Conservation (phyloP, 2,888 invertebrate genomes). For the Oxycera nigricornis region DNA sequence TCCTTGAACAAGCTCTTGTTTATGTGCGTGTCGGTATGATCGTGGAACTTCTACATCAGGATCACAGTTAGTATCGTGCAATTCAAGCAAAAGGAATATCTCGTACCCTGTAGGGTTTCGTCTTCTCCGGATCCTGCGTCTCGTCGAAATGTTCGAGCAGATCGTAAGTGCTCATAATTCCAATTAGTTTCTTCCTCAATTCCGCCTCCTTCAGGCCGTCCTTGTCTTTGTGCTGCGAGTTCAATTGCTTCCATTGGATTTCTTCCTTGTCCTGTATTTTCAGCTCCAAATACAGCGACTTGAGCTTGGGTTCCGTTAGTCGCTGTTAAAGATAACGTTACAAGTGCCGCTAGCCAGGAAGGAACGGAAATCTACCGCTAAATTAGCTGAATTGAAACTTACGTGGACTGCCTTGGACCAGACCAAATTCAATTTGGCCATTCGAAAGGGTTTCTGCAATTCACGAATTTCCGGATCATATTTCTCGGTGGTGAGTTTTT, state of each 20-base stretch:
- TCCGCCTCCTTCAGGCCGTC: slow-evolving; percentile 85
- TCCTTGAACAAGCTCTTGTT: slow-evolving; percentile 86
- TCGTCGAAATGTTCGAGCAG: slow-evolving; percentile 82
- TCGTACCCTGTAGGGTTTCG: slow-evolving; percentile 56
- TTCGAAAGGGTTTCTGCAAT: slow-evolving; percentile 84
- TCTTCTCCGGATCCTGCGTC: slow-evolving; percentile 65
- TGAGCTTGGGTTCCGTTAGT: slow-evolving; percentile 81
- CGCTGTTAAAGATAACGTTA: slow-evolving; percentile 62
- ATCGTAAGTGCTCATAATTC: slow-evolving; percentile 83
- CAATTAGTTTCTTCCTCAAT: slow-evolving; percentile 78
- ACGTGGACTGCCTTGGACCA: slow-evolving; percentile 92
- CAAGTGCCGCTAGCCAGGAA: neutral
- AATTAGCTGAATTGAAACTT: no score
- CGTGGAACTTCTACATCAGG: slow-evolving; percentile 57
- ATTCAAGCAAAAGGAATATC: neutral
- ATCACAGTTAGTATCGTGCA: neutral
- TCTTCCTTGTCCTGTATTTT: slow-evolving; percentile 94
- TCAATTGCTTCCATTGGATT: slow-evolving; percentile 80
- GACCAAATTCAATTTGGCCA: slow-evolving; percentile 87
- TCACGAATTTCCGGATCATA: slow-evolving; percentile 70
- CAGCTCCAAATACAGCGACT: slow-evolving; percentile 85
- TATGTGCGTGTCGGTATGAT: slow-evolving; percentile 66
- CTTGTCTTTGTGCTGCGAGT: slow-evolving; percentile 83
- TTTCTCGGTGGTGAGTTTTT: slow-evolving; percentile 56
- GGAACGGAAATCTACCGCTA: no score